Evolutionary conservation across 2,113 vertebrate species (phyloP), one percentile per base, ranked within the genome.

Genomic region (Seriola rivoliana): DNA sequence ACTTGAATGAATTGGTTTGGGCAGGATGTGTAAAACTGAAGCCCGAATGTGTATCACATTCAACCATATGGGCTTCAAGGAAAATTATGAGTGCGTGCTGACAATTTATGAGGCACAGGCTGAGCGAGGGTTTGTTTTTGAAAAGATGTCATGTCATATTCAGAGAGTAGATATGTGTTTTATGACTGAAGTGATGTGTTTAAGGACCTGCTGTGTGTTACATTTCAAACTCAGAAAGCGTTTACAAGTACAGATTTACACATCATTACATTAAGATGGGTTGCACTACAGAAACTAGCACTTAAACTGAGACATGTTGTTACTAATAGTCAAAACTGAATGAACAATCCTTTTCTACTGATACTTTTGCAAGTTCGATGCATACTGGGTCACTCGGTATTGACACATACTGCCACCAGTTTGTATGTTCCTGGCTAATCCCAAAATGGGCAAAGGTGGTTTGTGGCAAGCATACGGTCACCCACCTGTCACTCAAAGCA

Each of bases 31-130:
- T 59, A 65, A 68, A 82, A 50, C 65, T 52, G 21, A 76, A 54
- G 71, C 66, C 83, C 76, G 87, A 86, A 76, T 44, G 67, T 72
- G 72, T 32, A 78, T 73, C 71, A 0, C 57, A 59, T 73, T 78
- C 58, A 74, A 29, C 55, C 73, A 55, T 78, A 50, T 23, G 40
- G 63, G 66, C 29, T 67, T 75, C 29, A 65, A 58, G 71, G 74
- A 66, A 80, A 82, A 32, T 69, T 62, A 60, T 19, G 63, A 64
- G 73, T 54, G 17, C 17, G 78, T 59, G 52, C 71, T 74, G 66
- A 63, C 62, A 78, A 13, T 71, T 85, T 78, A 84, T 62, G 75
- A 81, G 73, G 62, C 75, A 59, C 68, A 34, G 62, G 40, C 58
- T 17, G 54, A 81, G 81, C 52, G 7, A 38, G 32, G 69, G 72